These are phyloP conservation scores for Zeuzera pyrina DNA, from an alignment of 2,888 invertebrate genomes.

Conservation along the genomic window DNA sequence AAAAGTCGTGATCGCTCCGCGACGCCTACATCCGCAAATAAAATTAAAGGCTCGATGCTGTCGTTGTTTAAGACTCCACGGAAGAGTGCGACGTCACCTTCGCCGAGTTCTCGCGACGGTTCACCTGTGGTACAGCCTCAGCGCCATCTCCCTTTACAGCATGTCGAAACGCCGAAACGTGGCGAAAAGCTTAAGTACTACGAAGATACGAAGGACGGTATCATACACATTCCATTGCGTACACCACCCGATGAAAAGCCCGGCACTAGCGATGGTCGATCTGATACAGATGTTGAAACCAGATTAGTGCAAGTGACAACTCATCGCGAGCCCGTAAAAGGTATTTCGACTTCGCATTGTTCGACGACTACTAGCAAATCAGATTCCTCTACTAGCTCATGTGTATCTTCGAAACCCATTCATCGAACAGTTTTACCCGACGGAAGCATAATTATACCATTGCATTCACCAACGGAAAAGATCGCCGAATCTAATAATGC, in stretches of 20 bases:
- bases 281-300: not conserved
- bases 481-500: too few relatives aligned
- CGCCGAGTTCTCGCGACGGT: constrained; percentile 42
- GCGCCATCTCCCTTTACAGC: constrained; percentile 21
- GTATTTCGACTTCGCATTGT: constrained; percentile 28
- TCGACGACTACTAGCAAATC: constrained; percentile 25
- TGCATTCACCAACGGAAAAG: constrained; percentile 61
- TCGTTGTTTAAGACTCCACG: constrained; percentile 77
- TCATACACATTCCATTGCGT: constrained; percentile 81
- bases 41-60: constrained; percentile 77
- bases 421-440: constrained; percentile 63
- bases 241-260: constrained; percentile 80
- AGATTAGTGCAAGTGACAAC: constrained; percentile 1
- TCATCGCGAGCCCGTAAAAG: constrained; percentile 20
- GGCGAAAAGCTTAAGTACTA: constrained; percentile 70
- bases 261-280: constrained; percentile 15
- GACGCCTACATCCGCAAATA: constrained; percentile 69
- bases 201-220: constrained; percentile 76
- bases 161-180: constrained; percentile 10
- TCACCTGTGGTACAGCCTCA: constrained; percentile 40
- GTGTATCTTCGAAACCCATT: constrained; percentile 31
- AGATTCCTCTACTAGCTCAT: not conserved
- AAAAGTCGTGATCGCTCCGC: constrained; percentile 77
- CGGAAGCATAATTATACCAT: constrained; percentile 73
- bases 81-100: constrained; percentile 39